Conservation (phyloP, 2,113 vertebrate genomes). For the Chloebia gouldiae region DNA sequence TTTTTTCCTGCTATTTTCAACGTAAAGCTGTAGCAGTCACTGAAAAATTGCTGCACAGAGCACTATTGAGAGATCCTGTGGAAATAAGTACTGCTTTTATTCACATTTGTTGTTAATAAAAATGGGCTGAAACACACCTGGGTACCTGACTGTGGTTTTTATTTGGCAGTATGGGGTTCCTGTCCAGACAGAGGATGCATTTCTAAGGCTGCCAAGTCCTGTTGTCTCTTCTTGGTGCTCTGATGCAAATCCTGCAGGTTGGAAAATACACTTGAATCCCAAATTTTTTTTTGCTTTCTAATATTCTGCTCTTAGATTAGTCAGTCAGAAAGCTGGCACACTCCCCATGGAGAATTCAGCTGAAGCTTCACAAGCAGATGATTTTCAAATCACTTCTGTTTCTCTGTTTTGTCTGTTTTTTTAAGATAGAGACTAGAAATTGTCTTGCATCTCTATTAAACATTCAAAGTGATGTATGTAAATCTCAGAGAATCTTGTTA, state of each 20-base stretch:
- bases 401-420: background rate
- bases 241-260: constrained; percentile 88
- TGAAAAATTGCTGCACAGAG: background rate
- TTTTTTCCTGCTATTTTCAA: background rate
- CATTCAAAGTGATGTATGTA: background rate
- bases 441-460: background rate
- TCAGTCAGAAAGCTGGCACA: background rate
- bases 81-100: background rate
- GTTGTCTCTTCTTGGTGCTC: constrained; percentile 80
- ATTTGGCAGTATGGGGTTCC: constrained; percentile 80
- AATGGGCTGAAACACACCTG: background rate
- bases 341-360: background rate
- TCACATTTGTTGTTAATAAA: background rate
- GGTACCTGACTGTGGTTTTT: background rate
- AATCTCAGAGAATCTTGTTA: background rate
- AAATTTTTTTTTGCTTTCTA: background rate
- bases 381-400: background rate
- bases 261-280: background rate
- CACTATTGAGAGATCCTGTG: background rate
- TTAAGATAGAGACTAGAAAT: background rate
- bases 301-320: background rate
- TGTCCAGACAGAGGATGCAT: constrained; percentile 67
- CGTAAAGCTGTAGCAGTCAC: background rate
- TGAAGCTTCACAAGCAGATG: background rate
- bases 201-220: constrained; percentile 80